phyloP scores from a whole-genome alignment of 1,140 invertebrate species.

The Procambarus virginalis region DNA sequence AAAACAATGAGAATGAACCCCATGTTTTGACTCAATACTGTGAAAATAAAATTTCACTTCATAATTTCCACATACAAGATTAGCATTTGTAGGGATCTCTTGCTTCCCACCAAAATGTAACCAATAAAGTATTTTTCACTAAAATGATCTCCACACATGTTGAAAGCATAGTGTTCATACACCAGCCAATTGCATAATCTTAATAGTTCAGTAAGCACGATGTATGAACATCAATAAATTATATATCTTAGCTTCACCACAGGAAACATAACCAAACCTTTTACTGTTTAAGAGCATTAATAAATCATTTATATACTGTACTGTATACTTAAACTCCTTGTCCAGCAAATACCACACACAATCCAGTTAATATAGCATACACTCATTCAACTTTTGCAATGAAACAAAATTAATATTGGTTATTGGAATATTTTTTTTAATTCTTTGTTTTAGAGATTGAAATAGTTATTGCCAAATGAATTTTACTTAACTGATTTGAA shows the following conservation, averaged over 20 bases:
- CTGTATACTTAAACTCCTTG: neutral
- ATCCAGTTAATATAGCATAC: neutral
- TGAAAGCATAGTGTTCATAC: slow-evolving; percentile 18
- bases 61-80: neutral
- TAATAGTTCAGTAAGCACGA: neutral
- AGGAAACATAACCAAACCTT: neutral
- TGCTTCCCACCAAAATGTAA: neutral
- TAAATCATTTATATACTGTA: too few species aligned
- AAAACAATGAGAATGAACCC: neutral
- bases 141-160: neutral
- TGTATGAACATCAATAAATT: neutral
- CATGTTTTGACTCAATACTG: neutral
- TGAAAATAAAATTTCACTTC: neutral
- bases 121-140: neutral
- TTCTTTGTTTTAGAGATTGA: too few species aligned
- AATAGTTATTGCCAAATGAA: neutral
- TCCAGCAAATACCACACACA: neutral
- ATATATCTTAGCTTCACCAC: neutral
- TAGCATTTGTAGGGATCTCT: neutral
- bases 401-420: too few species aligned
- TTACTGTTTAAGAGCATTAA: neutral
- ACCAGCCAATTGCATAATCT: slow-evolving; percentile 14
- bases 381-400: too few species aligned
- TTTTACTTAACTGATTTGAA: neutral
- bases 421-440: too few species aligned